phyloP scores from a whole-genome alignment of 2,797 vertebrate genomes.

The Hyperoplus immaculatus region DNA sequence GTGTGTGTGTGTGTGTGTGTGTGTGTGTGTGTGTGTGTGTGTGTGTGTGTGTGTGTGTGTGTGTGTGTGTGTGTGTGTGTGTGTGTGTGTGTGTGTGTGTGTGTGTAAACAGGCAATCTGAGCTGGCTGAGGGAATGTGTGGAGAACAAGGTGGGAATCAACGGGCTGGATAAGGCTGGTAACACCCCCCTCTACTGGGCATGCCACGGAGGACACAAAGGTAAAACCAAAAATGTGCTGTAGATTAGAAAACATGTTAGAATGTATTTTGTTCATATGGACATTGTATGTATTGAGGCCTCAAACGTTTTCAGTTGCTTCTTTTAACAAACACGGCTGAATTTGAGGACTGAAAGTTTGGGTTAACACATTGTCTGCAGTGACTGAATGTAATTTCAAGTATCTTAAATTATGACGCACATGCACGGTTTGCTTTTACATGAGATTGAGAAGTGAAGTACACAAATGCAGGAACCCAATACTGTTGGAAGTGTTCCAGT shows the following conservation, averaged over 20 bases:
- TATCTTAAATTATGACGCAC: not conserved
- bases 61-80: conserved; percentile 34
- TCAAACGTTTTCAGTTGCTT: not conserved
- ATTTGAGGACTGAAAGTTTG: not conserved
- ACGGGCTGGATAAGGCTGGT: conserved; percentile 97
- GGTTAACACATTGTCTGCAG: not conserved
- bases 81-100: too few species aligned
- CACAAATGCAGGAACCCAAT: conserved; percentile 36
- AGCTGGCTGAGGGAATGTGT: conserved; percentile 98
- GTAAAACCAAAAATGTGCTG: conserved; percentile 70
- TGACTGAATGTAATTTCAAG: not conserved
- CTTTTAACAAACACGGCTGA: not conserved
- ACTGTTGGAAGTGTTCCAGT: not conserved
- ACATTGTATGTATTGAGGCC: not conserved
- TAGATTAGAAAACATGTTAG: too few species aligned
- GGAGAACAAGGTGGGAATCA: conserved; percentile 96
- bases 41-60: not conserved
- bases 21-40: not conserved
- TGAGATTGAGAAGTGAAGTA: conserved; percentile 7
- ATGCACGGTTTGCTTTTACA: not conserved
- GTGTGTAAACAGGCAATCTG: conserved; percentile 89
- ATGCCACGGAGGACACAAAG: conserved; percentile 97
- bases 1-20: conserved; percentile 31
- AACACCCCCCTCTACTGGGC: conserved; percentile 98
- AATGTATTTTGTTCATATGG: fast-evolving